A percentile compares a stretch with the other conserved stretches of the same genome.
Conservation (phyloP, 1,140 invertebrate genomes). For the honey bee (Apis mellifera) region Amel_HAv3.1 CM009938.2:10201501-10202000, state of each 20-base stretch:
- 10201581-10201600: constrained; percentile 71
- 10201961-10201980: too few species aligned
- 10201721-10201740: neutral
- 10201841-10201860: neutral
- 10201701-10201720: neutral
- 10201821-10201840: constrained; percentile 2
- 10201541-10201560: constrained; percentile 38
- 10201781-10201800: neutral
- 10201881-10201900: too few species aligned
- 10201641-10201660: neutral
- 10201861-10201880: too few species aligned
- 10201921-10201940: too few species aligned
- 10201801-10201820: neutral
- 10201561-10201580: constrained; percentile 62
- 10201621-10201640: neutral
- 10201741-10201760: too few species aligned
- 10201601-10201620: neutral
- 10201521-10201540: constrained; percentile 30
- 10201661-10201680: neutral
- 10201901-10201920: too few species aligned
- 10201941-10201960: too few species aligned
- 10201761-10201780: neutral
- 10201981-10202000: too few species aligned
- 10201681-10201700: neutral
- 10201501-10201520: constrained; percentile 40